A percentile compares a stretch with the other conserved stretches of the same genome.
These are phyloP conservation scores for Cherax quadricarinatus DNA, from an alignment of 1,140 invertebrate species.

Conservation along the genomic window DNA sequence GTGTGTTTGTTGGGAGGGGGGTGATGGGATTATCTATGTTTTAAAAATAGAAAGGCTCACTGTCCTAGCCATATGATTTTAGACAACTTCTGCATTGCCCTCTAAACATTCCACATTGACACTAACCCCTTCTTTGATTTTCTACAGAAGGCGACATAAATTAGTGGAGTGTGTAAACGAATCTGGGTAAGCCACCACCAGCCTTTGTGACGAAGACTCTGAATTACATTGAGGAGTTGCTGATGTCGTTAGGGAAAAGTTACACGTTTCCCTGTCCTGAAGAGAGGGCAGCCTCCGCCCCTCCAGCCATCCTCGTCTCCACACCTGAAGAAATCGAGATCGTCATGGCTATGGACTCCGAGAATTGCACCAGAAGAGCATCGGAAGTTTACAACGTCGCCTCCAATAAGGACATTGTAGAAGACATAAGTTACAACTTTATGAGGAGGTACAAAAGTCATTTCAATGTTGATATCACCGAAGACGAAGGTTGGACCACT, in stretches of 20 bases:
- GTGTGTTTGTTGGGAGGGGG: too few species aligned
- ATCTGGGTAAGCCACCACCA: background rate
- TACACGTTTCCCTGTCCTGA: background rate
- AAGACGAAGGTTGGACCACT: conserved; percentile 49
- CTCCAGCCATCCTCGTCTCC: conserved; percentile 55
- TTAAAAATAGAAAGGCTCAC: too few species aligned
- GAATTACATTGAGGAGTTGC: background rate
- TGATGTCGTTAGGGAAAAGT: background rate
- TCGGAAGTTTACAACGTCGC: conserved; percentile 34
- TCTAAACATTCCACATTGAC: too few species aligned
- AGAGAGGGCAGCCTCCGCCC: background rate
- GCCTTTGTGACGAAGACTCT: background rate
- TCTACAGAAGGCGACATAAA: conserved; percentile 11
- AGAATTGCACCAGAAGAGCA: background rate
- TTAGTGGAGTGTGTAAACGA: conserved; percentile 33
- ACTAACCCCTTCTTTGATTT: background rate
- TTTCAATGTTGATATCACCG: background rate
- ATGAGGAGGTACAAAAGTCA: background rate
- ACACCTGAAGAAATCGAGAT: conserved; percentile 52
- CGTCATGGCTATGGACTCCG: conserved; percentile 52
- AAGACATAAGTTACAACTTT: background rate
- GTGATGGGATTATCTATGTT: too few species aligned
- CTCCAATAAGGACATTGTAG: background rate
- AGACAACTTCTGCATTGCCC: too few species aligned
- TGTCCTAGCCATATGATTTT: too few species aligned